Evolutionary conservation across 1,140 invertebrate species (phyloP).

Genomic region (Adelges cooleyi): DNA sequence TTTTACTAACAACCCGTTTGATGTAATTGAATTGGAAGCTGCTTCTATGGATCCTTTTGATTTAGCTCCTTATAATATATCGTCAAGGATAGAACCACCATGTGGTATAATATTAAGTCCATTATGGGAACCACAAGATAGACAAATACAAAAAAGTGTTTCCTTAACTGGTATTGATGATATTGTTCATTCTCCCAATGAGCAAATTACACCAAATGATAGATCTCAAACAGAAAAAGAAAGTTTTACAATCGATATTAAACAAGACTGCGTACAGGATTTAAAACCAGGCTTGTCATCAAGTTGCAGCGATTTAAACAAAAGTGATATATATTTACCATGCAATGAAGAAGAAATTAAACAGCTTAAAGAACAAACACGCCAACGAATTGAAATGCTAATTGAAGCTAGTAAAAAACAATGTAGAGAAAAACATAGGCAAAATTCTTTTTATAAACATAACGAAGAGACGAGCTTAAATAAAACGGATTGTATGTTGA

Average conservation of each 20-base stretch:
- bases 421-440: not conserved
- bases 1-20: conserved; percentile 14
- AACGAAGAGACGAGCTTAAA: not conserved
- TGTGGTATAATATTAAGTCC: conserved; percentile 9
- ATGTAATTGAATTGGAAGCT: not conserved
- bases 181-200: not conserved
- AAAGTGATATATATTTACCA: not conserved
- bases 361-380: conserved; percentile 12
- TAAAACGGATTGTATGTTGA: not conserved
- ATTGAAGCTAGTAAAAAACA: not conserved
- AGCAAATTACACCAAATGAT: not conserved
- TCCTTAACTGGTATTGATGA: not conserved
- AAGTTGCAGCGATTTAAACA: not conserved
- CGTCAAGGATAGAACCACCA: not conserved
- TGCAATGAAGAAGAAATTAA: conserved; percentile 10
- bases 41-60: conserved; percentile 15
- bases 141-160: not conserved
- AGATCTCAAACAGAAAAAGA: not conserved
- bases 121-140: not conserved
- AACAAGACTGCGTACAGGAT: not conserved
- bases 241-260: not conserved
- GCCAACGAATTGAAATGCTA: conserved; percentile 1
- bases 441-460: not conserved
- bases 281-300: not conserved
- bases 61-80: not conserved